Conservation (phyloP, 2,113 vertebrate species). For the Megaceryle maxima region DNA sequence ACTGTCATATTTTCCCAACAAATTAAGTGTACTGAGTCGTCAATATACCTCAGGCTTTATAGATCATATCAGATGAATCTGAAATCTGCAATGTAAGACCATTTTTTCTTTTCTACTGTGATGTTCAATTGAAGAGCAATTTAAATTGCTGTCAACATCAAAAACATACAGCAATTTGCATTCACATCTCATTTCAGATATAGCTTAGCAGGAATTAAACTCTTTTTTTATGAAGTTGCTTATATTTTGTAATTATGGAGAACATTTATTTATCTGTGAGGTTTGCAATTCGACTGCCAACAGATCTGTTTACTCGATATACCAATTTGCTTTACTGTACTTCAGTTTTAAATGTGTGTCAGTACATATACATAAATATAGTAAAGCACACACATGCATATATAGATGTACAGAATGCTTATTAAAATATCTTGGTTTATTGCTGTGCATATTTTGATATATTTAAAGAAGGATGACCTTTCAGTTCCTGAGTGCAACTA, state of each 20-base stretch:
- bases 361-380: background rate
- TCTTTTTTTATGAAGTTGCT: background rate
- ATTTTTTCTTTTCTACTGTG: background rate
- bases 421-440: background rate
- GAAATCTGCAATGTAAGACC: background rate
- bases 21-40: background rate
- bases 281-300: background rate
- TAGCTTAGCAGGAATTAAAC: background rate
- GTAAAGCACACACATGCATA: background rate
- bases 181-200: background rate
- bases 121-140: background rate
- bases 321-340: background rate
- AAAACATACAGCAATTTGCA: background rate
- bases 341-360: background rate
- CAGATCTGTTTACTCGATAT: background rate
- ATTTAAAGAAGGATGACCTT: background rate
- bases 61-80: background rate
- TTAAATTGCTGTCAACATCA: background rate
- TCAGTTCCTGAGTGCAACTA: fast-evolving
- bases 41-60: background rate
- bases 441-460: background rate
- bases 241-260: background rate
- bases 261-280: background rate
- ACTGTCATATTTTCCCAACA: background rate
- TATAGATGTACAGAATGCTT: background rate